Conservation (phyloP, 2,888 invertebrate genomes). For the Drosophila lacicola region DNA sequence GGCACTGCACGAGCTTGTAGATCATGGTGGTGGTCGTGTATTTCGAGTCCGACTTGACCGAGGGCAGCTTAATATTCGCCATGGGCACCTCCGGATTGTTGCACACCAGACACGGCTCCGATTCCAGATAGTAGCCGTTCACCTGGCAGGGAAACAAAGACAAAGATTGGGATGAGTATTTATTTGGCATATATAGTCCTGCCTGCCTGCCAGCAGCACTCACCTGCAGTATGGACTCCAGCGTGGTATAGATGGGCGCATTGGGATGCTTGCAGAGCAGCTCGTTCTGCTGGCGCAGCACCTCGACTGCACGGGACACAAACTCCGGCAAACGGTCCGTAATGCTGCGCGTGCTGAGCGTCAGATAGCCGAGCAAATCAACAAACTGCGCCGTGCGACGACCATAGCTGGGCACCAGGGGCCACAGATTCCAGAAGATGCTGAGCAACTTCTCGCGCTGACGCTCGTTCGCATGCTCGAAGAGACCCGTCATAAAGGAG, state of each 20-base stretch:
- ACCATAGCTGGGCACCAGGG: slow-evolving; percentile 94
- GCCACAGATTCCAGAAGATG: slow-evolving; percentile 96
- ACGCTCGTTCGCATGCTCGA: slow-evolving; percentile 91
- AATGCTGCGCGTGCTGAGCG: slow-evolving; percentile 92
- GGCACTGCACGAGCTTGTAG: slow-evolving; percentile 97
- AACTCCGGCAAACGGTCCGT: slow-evolving; percentile 90
- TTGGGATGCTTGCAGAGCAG: slow-evolving; percentile 96
- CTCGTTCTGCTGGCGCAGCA: slow-evolving; percentile 95
- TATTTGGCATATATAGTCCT: neutral
- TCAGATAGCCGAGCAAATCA: slow-evolving; percentile 97
- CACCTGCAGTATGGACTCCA: slow-evolving; percentile 97
- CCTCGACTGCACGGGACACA: slow-evolving; percentile 93
- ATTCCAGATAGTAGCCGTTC: slow-evolving; percentile 98
- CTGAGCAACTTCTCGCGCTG: slow-evolving; percentile 93
- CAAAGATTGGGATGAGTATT: neutral
- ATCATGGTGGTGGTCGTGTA: slow-evolving; percentile 99
- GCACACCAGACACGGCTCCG: slow-evolving; percentile 98
- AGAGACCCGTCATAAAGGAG: slow-evolving; percentile 92
- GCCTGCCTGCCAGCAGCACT: too few relatives aligned
- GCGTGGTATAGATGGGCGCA: slow-evolving; percentile 95
- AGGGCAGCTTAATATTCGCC: slow-evolving; percentile 95
- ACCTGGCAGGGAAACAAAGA: slow-evolving; percentile 89
- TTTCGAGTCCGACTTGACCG: slow-evolving; percentile 98
- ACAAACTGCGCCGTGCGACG: slow-evolving; percentile 98
- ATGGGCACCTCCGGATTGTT: slow-evolving; percentile 98